phyloP scores from a whole-genome alignment of 1,140 invertebrate species.

The Drosophila watanabei region DNA sequence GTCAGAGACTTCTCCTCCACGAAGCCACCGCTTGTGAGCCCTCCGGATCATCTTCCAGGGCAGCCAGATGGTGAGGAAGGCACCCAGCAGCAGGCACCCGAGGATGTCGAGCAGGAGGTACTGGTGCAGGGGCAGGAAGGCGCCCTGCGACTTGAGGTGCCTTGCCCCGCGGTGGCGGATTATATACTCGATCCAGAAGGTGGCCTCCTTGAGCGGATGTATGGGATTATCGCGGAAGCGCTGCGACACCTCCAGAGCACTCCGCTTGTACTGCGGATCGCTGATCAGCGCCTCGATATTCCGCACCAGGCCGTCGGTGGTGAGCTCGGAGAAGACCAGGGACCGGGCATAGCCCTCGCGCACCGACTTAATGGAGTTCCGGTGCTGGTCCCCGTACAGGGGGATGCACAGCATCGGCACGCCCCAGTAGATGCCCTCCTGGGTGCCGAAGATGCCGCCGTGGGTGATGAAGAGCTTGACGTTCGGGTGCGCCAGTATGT shows the following conservation, averaged over 20 bases:
- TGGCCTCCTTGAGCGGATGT: conserved; percentile 86
- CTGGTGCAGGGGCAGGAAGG: conserved; percentile 86
- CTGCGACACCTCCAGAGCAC: conserved; percentile 77
- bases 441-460: conserved; percentile 89
- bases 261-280: conserved; percentile 78
- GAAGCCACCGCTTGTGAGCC: conserved; percentile 51
- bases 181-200: conserved; percentile 88
- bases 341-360: conserved; percentile 78
- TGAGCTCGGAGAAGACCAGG: conserved; percentile 74
- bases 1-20: neutral
- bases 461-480: conserved; percentile 89
- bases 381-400: conserved; percentile 88
- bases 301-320: conserved; percentile 61
- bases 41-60: conserved; percentile 64
- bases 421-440: conserved; percentile 89
- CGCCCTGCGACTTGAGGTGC: conserved; percentile 85
- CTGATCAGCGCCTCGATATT: conserved; percentile 72
- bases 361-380: conserved; percentile 81
- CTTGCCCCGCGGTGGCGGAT: conserved; percentile 86
- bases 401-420: conserved; percentile 89
- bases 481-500: conserved; percentile 86
- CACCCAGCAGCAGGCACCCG: conserved; percentile 53
- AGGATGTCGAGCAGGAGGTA: conserved; percentile 86
- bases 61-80: conserved; percentile 62
- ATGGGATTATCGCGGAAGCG: conserved; percentile 86